Evolutionary conservation across 2,888 invertebrate genomes (phyloP).

Genomic region (Schizaphis graminum): DNA sequence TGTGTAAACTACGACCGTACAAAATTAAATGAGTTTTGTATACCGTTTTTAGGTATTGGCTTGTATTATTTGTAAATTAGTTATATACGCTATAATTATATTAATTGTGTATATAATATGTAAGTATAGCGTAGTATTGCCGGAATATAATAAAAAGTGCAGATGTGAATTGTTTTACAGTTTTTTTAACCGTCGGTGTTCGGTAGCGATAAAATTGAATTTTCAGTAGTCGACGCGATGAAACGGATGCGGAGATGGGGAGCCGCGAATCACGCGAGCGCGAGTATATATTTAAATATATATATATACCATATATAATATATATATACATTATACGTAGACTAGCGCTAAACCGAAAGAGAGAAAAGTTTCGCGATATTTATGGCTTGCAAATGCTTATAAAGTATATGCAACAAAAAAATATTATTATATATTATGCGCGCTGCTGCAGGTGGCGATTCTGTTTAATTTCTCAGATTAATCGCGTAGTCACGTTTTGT

Average conservation of each 20-base stretch:
- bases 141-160: not conserved
- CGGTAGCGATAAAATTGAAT: not conserved
- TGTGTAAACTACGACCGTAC: no score
- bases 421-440: not conserved
- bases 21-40: no score
- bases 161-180: not conserved
- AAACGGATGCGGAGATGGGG: not conserved
- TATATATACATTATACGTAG: not conserved
- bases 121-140: no score
- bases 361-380: not conserved
- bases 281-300: not conserved
- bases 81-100: not conserved
- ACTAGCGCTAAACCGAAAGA: not conserved
- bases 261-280: not conserved
- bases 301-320: no score
- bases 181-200: not conserved
- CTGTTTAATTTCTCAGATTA: conserved; percentile 28
- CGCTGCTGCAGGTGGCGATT: not conserved
- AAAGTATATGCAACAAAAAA: not conserved
- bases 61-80: not conserved
- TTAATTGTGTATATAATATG: not conserved
- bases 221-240: not conserved
- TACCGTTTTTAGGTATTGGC: not conserved
- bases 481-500: not conserved
- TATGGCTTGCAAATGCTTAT: not conserved